Evolutionary conservation across 2,797 vertebrate species (phyloP).

Genomic region (Otus scops): DNA sequence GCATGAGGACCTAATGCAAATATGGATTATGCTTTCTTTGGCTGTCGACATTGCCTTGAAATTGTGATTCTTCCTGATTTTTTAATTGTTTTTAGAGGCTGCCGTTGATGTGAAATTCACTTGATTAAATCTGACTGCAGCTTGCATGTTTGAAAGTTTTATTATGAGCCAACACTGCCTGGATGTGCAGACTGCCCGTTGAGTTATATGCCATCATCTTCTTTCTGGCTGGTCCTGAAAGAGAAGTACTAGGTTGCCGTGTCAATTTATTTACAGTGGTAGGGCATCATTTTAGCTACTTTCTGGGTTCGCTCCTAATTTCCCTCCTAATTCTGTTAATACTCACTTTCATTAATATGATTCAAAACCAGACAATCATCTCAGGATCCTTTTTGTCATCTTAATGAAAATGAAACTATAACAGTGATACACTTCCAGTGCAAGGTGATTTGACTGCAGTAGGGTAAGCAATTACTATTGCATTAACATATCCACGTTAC

Average conservation of each 20-base stretch:
- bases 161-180: neutral
- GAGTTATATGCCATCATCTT: neutral
- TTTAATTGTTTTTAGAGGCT: neutral
- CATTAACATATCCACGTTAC: slow-evolving; percentile 18
- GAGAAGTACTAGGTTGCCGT: neutral
- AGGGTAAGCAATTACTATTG: neutral
- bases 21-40: neutral
- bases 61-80: neutral
- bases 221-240: neutral
- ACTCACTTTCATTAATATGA: neutral
- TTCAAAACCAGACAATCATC: neutral
- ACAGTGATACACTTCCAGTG: neutral
- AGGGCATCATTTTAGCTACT: neutral
- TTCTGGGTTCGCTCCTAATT: neutral
- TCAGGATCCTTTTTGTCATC: neutral
- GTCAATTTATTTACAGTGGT: neutral
- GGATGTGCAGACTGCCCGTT: neutral
- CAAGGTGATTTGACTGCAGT: slow-evolving; percentile 16
- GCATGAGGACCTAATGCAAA: neutral
- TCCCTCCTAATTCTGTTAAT: neutral
- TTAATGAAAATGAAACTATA: neutral
- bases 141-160: neutral
- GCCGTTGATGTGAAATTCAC: neutral
- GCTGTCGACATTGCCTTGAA: neutral
- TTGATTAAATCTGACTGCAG: neutral